phyloP scores from a whole-genome alignment of 2,888 invertebrate genomes.

The Cantharis rustica region DNA sequence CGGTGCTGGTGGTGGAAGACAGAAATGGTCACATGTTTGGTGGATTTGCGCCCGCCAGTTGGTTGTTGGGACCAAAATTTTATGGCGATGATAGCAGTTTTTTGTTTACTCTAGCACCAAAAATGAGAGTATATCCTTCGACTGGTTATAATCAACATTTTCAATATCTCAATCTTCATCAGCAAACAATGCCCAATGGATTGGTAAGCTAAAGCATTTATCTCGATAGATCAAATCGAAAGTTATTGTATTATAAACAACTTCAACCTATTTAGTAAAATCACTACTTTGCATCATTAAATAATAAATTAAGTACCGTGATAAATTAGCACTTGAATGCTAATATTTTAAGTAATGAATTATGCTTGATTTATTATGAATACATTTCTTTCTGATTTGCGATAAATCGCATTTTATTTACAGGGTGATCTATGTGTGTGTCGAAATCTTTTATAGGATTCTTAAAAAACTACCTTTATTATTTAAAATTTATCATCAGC shows the following conservation, averaged over 20 bases:
- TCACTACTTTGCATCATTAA: neutral
- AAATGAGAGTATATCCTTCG: constrained; percentile 76
- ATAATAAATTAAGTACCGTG: neutral
- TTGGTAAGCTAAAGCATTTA: constrained; percentile 61
- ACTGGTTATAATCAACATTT: constrained; percentile 88
- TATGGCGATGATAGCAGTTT: constrained; percentile 77
- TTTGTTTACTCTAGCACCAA: constrained; percentile 82
- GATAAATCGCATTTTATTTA: neutral
- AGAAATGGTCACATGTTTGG: constrained; percentile 85
- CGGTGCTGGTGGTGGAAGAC: constrained; percentile 83
- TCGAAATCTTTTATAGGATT: no score
- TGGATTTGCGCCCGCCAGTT: constrained; percentile 81
- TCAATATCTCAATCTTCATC: constrained; percentile 90
- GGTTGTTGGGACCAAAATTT: constrained; percentile 79
- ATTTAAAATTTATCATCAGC: no score
- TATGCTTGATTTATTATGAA: neutral
- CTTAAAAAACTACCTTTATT: no score
- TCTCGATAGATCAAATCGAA: neutral
- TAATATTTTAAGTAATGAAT: neutral
- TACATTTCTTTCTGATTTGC: neutral
- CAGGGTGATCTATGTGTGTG: neutral
- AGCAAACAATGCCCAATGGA: constrained; percentile 94
- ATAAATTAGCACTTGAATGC: neutral
- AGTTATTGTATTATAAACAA: neutral
- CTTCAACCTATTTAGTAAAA: neutral